Percentiles rank a stretch among this genome's conserved stretches.
Evolutionary conservation across 2,113 vertebrate species (phyloP).

Genomic region (Mesoclemmys tuberculata): DNA sequence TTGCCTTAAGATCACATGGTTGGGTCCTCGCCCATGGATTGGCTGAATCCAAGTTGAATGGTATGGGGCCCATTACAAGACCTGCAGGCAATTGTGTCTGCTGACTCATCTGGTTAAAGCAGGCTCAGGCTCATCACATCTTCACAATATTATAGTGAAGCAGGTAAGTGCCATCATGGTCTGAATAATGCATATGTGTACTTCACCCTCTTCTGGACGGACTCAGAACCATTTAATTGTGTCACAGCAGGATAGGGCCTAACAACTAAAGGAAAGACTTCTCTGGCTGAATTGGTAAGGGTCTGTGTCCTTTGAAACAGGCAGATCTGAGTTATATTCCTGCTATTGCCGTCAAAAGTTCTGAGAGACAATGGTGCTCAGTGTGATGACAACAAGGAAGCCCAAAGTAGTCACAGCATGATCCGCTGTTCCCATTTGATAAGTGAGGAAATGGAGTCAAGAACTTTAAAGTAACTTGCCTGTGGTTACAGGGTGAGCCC

Average conservation of each 20-base stretch:
- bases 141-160: background rate
- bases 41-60: background rate
- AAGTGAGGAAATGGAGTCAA: slow-evolving; percentile 38
- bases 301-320: background rate
- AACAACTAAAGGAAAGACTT: background rate
- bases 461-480: background rate
- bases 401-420: background rate
- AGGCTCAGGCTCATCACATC: background rate
- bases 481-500: slow-evolving; percentile 11
- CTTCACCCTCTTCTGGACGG: background rate
- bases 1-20: background rate
- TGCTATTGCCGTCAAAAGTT: background rate
- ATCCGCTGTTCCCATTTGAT: accelerated
- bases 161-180: background rate
- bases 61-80: too few species aligned
- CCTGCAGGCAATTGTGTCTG: background rate
- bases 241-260: background rate
- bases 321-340: background rate
- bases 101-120: background rate
- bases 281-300: background rate
- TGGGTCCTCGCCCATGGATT: background rate
- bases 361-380: background rate
- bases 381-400: background rate
- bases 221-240: background rate
- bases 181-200: background rate